Evolutionary conservation across 2,888 invertebrate species (phyloP), one percentile per base, ranked within the genome.

Genomic region (Phorcus lineatus): DNA sequence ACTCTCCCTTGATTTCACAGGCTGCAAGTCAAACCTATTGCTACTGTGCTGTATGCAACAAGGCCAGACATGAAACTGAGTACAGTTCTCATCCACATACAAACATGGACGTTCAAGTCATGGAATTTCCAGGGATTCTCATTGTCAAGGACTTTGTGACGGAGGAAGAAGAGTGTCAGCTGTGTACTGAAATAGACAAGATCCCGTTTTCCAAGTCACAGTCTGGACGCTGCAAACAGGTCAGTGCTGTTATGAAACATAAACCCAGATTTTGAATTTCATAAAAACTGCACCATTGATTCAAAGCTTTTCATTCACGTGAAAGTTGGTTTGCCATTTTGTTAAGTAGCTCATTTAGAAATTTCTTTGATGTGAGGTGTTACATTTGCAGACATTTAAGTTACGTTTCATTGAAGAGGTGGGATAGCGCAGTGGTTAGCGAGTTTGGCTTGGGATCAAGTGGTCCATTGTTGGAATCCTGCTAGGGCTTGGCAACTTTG

Each of bases 191-290:
- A 79, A 95, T 99, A 16, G 97, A 99, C 91, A 94, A 94, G 82
- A 94, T 96, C 84, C 95, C 96, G 0, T 99, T 99, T 99, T 96
- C 96, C 86, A 94, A 95, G 54, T 99, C 99, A 0, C 99, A 99
- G 93, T 99, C 98, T 92, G 99, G 99, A 0, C 95, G 99, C 78
- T 95, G 97, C 81, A 99, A 99, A 93, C 99, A 99, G 93, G 95
- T 95, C 88, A 53, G 54, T 62, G 19, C 13, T 52, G 36, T 36
- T 11, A 6, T 13, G 4, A 47, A 47, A 47, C 47, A 36, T 3
- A 36, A 6, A 36, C 36, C 7, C 36, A 7, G 36, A 36, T 36
- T 36, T 6, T 36, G 36, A 36, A 36, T 3, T 36, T 36, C 4
- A 6, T 36, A 36, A 36, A 36, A 36, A 36, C 36, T 36, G 7